Evolutionary conservation across 1,140 invertebrate genomes (phyloP), one percentile per base, ranked within the genome.

Genomic region (Lordiphosa stackelbergi): DNA sequence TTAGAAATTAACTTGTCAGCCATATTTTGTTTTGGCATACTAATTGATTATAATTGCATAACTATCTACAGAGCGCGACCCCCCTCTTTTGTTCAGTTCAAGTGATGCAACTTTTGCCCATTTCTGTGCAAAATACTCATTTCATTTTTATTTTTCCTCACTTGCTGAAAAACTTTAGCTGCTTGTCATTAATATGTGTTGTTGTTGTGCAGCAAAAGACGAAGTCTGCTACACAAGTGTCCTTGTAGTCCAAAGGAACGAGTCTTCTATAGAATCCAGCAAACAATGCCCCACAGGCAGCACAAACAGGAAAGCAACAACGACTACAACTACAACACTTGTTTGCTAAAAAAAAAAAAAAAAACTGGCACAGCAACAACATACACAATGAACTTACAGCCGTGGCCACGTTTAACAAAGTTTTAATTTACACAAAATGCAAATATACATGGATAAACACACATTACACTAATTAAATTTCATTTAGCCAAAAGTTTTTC

Each of bases 181-280:
- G 79, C 77, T 83, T 79, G 77, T 81, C 77, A 83, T 81, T 81
- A 81, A 81, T 81, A 79, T 83, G 75, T 66, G 71, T 81, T 79
- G 71, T 71, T 75, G 65, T 81, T 81, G 58, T 56, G 53, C 59
- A 64, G 42, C 16, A 55, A 37, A 10, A 52, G 35, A 37, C 12
- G 54, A 24, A 24, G 22, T 24, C 71, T 53, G 37, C 53, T 47
- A 42, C 60, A 69, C 71, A 59, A 72, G 55, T 69, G 66, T 69
- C 66, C 66, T 69, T 69, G 66, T 61, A 53, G 34, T 46, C 16
- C 31, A 35, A 47, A 58, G 47, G 41, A 12, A 47, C 13, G 13
- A 28, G 48, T 34, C 28, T 13, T 45, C 34, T 19, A 36, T 36
- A 24, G 12, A 36, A 52, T 22, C 43, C 40, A 10, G 7, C 19